A percentile compares a stretch with the other conserved stretches of the same genome.
These are phyloP conservation scores for Lateolabrax maculatus DNA, from an alignment of 2,797 vertebrate species.

Conservation along the genomic window DNA sequence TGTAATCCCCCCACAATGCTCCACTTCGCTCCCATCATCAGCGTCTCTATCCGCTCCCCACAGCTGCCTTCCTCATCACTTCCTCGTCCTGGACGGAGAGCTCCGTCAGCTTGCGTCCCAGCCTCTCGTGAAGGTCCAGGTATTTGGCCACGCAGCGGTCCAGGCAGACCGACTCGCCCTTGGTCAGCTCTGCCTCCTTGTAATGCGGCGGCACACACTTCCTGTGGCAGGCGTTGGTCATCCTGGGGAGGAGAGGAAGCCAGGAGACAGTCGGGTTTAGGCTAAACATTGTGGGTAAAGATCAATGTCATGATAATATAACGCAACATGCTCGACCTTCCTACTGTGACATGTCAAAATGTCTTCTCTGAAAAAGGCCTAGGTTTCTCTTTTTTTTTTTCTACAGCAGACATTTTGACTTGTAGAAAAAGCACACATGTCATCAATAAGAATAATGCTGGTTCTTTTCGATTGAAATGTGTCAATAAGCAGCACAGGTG, in stretches of 20 bases:
- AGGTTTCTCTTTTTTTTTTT: too few relatives aligned
- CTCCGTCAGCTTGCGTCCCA: conserved; percentile 96
- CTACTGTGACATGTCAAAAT: too few relatives aligned
- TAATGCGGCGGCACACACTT: conserved; percentile 98
- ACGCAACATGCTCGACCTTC: too few relatives aligned
- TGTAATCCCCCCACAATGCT: background rate
- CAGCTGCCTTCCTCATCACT: conserved; percentile 90
- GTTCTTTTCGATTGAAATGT: too few relatives aligned
- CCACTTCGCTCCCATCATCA: background rate
- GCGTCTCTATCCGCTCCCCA: conserved; percentile 80
- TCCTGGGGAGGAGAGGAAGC: conserved; percentile 81
- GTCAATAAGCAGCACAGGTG: too few relatives aligned
- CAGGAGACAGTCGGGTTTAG: background rate
- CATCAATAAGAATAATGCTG: too few relatives aligned
- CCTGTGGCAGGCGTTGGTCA: conserved; percentile 97
- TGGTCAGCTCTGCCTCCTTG: conserved; percentile 95
- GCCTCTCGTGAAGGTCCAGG: conserved; percentile 94
- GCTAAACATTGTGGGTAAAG: background rate
- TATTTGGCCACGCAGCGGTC: conserved; percentile 98
- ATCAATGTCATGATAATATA: too few relatives aligned
- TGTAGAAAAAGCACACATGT: too few relatives aligned
- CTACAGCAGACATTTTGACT: too few relatives aligned
- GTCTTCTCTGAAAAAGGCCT: too few relatives aligned
- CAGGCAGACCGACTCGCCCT: conserved; percentile 95
- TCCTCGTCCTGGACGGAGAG: conserved; percentile 96